Evolutionary conservation across 2,888 invertebrate genomes (phyloP).

Genomic region (Campaea margaritaria): DNA sequence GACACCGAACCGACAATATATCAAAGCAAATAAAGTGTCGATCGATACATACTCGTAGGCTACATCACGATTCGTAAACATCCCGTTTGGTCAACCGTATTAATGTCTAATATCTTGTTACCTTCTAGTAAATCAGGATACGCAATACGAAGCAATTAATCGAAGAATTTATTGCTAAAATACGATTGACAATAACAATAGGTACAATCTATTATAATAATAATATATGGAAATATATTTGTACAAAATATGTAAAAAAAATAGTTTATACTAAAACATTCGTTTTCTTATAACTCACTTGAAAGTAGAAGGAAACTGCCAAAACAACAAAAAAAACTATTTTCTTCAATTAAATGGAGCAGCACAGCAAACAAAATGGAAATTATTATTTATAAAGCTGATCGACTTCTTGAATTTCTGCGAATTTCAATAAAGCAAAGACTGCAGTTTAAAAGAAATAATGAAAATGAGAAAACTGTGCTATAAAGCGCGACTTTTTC

Average conservation of each 20-base stretch:
- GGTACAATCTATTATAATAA: no score
- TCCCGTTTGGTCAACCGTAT: no score
- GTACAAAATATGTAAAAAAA: no score
- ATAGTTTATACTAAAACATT: no score
- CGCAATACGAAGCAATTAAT: no score
- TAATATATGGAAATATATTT: no score
- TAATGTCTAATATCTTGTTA: constrained; percentile 48
- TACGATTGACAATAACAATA: no score
- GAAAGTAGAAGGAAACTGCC: not conserved
- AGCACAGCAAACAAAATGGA: constrained; percentile 7
- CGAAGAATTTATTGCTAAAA: no score
- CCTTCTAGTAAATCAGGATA: constrained; percentile 51
- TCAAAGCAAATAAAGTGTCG: constrained; percentile 52
- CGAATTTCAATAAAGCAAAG: constrained; percentile 31
- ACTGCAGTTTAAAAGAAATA: not conserved
- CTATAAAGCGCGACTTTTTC: no score
- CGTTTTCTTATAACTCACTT: no score
- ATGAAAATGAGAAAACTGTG: no score
- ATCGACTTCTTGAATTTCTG: constrained; percentile 11
- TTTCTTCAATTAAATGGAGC: not conserved
- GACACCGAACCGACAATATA: constrained; percentile 50
- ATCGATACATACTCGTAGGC: constrained; percentile 29
- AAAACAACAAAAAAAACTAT: constrained; percentile 37
- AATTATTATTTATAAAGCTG: constrained; percentile 6
- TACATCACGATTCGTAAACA: constrained; percentile 15